phyloP scores from a whole-genome alignment of 1,140 invertebrate species.

The Drosophila grimshawi region DNA sequence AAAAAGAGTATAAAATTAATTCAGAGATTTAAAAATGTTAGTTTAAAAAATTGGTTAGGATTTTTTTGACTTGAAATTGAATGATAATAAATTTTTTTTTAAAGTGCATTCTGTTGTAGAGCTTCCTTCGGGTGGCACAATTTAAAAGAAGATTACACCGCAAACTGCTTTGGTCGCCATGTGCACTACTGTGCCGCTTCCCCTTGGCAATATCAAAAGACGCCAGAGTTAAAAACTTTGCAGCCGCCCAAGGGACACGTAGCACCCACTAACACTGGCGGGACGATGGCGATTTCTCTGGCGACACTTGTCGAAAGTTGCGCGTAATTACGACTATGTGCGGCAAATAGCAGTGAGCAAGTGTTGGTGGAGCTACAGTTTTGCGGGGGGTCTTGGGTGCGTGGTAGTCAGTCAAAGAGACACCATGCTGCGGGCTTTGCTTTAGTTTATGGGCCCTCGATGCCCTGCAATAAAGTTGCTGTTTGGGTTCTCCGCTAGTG shows the following conservation, averaged over 20 bases:
- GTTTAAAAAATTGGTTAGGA: neutral
- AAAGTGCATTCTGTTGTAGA: constrained; percentile 50
- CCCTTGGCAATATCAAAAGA: constrained; percentile 48
- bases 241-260: constrained; percentile 41
- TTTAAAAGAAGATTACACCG: constrained; percentile 82
- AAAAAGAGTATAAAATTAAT: neutral
- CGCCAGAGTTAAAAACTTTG: constrained; percentile 51
- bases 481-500: neutral
- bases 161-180: constrained; percentile 59
- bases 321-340: constrained; percentile 77
- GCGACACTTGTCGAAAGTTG: constrained; percentile 80
- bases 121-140: constrained; percentile 33
- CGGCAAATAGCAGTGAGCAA: constrained; percentile 25
- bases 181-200: constrained; percentile 16
- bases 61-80: no score
- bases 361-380: constrained; percentile 26
- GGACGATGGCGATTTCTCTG: constrained; percentile 65
- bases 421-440: constrained; percentile 36
- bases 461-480: constrained; percentile 19
- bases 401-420: constrained; percentile 40
- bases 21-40: neutral
- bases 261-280: constrained; percentile 33
- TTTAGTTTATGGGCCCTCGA: constrained; percentile 25
- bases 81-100: no score
- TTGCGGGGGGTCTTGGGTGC: constrained; percentile 9